Percentiles rank a stretch among this genome's conserved stretches.
Conservation (phyloP, 2,888 invertebrate genomes). For the Tetrapedia diversipes region DNA sequence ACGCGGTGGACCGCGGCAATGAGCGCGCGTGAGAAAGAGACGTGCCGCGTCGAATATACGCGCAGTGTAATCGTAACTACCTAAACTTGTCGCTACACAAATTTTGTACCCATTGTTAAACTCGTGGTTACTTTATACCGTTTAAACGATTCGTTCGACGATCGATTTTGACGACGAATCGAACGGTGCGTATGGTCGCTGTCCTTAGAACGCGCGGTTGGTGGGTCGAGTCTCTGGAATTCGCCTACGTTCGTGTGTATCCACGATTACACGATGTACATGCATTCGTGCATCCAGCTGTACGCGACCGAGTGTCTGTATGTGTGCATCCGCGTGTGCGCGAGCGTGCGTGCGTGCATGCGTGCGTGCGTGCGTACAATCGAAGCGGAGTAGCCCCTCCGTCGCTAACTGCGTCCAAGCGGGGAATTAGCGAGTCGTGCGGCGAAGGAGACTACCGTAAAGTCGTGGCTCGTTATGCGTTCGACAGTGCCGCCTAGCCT, state of each 20-base stretch:
- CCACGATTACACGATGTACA: conserved; percentile 35
- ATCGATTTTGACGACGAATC: conserved; percentile 5
- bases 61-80: not conserved
- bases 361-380: conserved; percentile 33
- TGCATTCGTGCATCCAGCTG: conserved; percentile 31
- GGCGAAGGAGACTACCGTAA: conserved; percentile 59
- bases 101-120: not conserved
- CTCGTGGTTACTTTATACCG: conserved; percentile 3
- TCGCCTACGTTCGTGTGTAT: conserved; percentile 21
- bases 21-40: conserved; percentile 48
- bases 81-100: not conserved
- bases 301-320: conserved; percentile 4
- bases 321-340: not conserved
- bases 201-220: not conserved
- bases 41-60: conserved; percentile 7
- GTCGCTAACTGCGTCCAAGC: conserved; percentile 58
- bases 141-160: not conserved
- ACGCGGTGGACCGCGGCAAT: conserved; percentile 18
- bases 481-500: conserved; percentile 30
- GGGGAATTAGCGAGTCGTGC: conserved; percentile 67
- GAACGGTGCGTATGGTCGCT: not conserved
- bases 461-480: conserved; percentile 59
- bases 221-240: conserved; percentile 12
- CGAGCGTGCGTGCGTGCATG: conserved; percentile 34
- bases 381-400: conserved; percentile 29